Evolutionary conservation across 1,140 invertebrate genomes (phyloP), one percentile per base, ranked within the genome.

Genomic region (Drosophila watanabei): DNA sequence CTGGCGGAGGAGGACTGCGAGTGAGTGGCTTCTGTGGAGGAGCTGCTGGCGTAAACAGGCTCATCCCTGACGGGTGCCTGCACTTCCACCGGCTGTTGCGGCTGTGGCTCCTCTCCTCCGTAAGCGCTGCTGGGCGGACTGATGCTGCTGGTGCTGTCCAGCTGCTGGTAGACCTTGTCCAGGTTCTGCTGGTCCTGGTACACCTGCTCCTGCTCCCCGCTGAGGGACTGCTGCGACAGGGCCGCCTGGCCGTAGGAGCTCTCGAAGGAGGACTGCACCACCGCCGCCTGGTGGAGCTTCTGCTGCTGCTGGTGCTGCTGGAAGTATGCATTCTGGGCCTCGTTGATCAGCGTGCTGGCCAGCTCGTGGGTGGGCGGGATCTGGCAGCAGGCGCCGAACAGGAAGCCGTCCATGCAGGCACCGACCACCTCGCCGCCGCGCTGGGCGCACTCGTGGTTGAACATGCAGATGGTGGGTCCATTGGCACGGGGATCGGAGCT

Each of bases 381-480:
- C 83, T 96, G 96, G 82, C 98, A 98, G 92, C 98, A 98, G 6
- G 97, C 97, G 8, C 98, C 98, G 85, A 98, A 98, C 6, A 98
- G 94, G 88, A 98, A 93, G 41, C 93, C 97, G 91, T 98, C 97
- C 95, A 98, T 97, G 82, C 98, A 98, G 7, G 97, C 96, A 0
- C 97, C 97, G 0, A 98, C 96, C 0, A 98, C 97, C 86, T 96
- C 95, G 4, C 98, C 98, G 11, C 95, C 95, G 69, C 96, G 94
- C 62, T 96, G 95, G 10, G 95, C 94, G 92, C 98, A 98, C 92
- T 98, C 97, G 86, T 98, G 97, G 93, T 98, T 98, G 94, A 98
- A 98, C 97, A 98, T 98, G 93, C 98, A 98, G 82, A 98, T 96
- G n/a, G 95, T 95, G n/a, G 96, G 96, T 0, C 95, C 97, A 95